Conservation (phyloP, 2,888 invertebrate species). For the Creontiades dilutus region DNA sequence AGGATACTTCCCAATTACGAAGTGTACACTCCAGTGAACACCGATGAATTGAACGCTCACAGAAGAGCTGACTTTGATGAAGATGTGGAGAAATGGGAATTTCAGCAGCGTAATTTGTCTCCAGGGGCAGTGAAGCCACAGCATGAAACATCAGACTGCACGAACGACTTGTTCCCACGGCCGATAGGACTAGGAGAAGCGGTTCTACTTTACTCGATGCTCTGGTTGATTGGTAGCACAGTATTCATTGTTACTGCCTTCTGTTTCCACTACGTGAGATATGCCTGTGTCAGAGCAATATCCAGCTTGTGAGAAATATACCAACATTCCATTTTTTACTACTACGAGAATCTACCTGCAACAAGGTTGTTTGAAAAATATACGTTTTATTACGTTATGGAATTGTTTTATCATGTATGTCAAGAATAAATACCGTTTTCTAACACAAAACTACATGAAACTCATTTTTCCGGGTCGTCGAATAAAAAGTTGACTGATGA, state of each 20-base stretch:
- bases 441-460: too few relatives aligned
- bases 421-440: too few relatives aligned
- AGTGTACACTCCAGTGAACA: neutral
- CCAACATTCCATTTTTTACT: too few relatives aligned
- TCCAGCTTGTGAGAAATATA: neutral
- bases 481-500: too few relatives aligned
- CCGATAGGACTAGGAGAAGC: neutral
- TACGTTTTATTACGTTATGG: too few relatives aligned
- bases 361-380: too few relatives aligned
- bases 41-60: neutral
- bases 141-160: neutral
- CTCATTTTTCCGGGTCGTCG: too few relatives aligned
- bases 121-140: neutral
- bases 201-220: neutral
- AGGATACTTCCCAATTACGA: neutral
- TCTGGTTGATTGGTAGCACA: neutral
- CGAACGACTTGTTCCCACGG: neutral
- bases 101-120: neutral
- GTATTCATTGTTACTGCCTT: neutral
- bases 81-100: neutral
- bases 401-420: too few relatives aligned
- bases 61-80: neutral
- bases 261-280: neutral
- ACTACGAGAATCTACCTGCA: too few relatives aligned
- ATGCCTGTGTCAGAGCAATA: neutral